These are phyloP conservation scores for Lomographa bimaculata DNA, from an alignment of 2,888 invertebrate species.

Conservation along the genomic window DNA sequence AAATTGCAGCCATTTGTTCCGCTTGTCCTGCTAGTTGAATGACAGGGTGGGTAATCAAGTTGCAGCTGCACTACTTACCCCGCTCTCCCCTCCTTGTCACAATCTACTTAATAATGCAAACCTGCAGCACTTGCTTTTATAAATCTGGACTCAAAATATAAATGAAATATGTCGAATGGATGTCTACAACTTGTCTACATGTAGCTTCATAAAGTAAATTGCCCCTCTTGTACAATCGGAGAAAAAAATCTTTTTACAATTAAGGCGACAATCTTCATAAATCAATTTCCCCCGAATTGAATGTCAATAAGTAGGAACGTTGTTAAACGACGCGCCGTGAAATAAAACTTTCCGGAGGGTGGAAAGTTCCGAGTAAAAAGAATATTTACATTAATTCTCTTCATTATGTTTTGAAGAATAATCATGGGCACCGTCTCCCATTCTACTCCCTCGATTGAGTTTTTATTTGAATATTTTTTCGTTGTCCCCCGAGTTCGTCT, in stretches of 20 bases:
- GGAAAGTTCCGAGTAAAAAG: slow-evolving; percentile 78
- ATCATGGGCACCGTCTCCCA: slow-evolving; percentile 79
- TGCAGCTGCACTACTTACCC: slow-evolving; percentile 65
- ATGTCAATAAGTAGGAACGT: slow-evolving; percentile 83
- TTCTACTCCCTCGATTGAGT: slow-evolving; percentile 79
- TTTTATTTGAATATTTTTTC: slow-evolving; percentile 84
- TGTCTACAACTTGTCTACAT: slow-evolving; percentile 20
- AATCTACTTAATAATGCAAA: slow-evolving; percentile 74
- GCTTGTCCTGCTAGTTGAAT: slow-evolving; percentile 53
- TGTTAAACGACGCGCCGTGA: slow-evolving; percentile 82
- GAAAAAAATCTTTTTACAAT: slow-evolving; percentile 74
- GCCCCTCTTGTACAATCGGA: slow-evolving; percentile 20
- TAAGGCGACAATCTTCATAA: slow-evolving; percentile 83
- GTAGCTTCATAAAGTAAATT: neutral
- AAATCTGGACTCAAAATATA: slow-evolving; percentile 36
- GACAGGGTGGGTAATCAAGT: slow-evolving; percentile 58
- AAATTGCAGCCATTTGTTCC: slow-evolving; percentile 68
- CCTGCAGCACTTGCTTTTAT: slow-evolving; percentile 55
- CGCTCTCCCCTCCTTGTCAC: slow-evolving; percentile 44
- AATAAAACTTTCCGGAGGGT: slow-evolving; percentile 83
- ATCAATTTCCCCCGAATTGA: slow-evolving; percentile 84
- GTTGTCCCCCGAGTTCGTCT: slow-evolving; percentile 72
- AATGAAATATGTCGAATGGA: slow-evolving; percentile 29
- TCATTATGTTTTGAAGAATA: slow-evolving; percentile 85
- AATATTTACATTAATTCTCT: slow-evolving; percentile 85